Evolutionary conservation across 35 echinoderm and acorn worm species (phyloP), one percentile per base, ranked within the genome.

Genomic region (Patiria miniata): DNA sequence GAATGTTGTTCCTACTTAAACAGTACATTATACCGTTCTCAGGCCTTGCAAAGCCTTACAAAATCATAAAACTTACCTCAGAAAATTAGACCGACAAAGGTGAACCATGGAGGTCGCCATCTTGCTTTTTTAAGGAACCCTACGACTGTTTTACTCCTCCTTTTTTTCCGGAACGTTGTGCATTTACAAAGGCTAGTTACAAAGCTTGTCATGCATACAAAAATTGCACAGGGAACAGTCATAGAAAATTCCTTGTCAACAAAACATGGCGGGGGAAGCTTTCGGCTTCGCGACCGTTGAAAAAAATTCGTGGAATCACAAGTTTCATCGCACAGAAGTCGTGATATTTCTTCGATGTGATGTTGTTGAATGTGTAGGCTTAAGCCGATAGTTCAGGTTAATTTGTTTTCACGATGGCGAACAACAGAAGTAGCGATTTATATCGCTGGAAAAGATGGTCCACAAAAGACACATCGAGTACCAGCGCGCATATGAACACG

Each of bases 381-480:
- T 47, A 12, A 36, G 26, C 14, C 14, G 65, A 2, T 2, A 23
- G 65, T 16, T 26, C 19, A 73, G 21, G 26, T 73, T 23, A 32
- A 34, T 9, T 73, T 73, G 30, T 68, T 32, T 73, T 73, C 0
- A 30, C 8, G 65, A 73, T 73, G 65, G 65, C 65, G 8, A 73
- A 23, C n/a, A n/a, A n/a, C 34, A 26, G 65, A 36, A 73, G 29
- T 73, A 10, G 19, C 23, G 65, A 73, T 23, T 73, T 73, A 23
- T 73, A 73, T 73, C 65, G 65, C 26, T 73, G 65, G 65, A 73
- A 73, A 73, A 73, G 65, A 23, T 73, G 65, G 65, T 73, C 65
- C 7, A 73, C 23, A 73, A 34, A 73, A 73, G 34, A 26, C 34
- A 26, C 65, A 30, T 5, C 30, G 34, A 14, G 26, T 32, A 9